These are phyloP conservation scores for Blastobasis lacticolella DNA, from an alignment of 2,888 invertebrate genomes.

Conservation along the genomic window DNA sequence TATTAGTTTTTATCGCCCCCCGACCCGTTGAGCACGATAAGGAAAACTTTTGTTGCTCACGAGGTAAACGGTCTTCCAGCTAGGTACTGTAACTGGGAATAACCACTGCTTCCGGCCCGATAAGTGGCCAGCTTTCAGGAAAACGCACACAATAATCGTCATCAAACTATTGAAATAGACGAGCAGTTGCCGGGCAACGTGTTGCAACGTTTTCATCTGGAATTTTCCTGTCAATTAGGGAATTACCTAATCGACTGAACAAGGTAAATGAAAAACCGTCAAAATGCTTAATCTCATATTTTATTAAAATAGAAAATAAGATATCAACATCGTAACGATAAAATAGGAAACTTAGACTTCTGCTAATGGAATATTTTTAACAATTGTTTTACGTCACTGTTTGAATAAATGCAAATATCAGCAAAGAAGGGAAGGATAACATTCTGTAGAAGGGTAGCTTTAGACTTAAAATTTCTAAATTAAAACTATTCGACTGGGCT, in stretches of 20 bases:
- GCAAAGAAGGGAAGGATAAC: no score
- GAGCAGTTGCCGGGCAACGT: no score
- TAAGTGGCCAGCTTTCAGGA: no score
- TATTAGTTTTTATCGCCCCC: slow-evolving; percentile 37
- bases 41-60: slow-evolving; percentile 34
- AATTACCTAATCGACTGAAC: neutral
- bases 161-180: no score
- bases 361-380: slow-evolving; percentile 12
- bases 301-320: slow-evolving; percentile 25
- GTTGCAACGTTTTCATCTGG: neutral
- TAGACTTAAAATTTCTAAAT: no score
- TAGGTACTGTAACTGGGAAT: no score
- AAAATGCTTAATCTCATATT: slow-evolving; percentile 29
- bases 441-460: no score
- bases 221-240: neutral
- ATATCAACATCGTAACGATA: slow-evolving; percentile 21
- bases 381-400: no score
- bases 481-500: no score
- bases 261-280: slow-evolving; percentile 20
- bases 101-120: no score
- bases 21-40: slow-evolving; percentile 38
- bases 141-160: no score
- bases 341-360: slow-evolving; percentile 18
- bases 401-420: slow-evolving; percentile 20
- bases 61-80: slow-evolving; percentile 16